phyloP scores from a whole-genome alignment of 2,113 vertebrate species.

The Pomatorhinus ruficollis region DNA sequence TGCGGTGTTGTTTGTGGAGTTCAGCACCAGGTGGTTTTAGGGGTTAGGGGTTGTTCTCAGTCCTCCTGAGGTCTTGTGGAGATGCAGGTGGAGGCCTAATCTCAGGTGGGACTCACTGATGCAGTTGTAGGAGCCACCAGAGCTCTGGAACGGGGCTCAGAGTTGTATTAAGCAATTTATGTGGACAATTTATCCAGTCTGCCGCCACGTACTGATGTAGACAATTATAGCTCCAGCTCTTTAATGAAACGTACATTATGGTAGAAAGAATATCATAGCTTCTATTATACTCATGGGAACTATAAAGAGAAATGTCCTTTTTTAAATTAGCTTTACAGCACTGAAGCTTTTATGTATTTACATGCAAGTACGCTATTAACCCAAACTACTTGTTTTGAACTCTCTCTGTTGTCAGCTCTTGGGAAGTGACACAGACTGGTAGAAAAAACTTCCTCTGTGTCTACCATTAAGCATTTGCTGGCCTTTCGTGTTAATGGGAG shows the following conservation, averaged over 20 bases:
- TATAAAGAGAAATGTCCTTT: constrained; percentile 76
- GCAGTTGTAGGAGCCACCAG: constrained; percentile 6
- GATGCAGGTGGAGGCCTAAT: not conserved
- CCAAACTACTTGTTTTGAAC: constrained; percentile 65
- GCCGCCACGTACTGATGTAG: constrained; percentile 61
- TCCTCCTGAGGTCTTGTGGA: fast-evolving
- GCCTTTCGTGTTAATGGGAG: constrained; percentile 49
- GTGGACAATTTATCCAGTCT: constrained; percentile 61
- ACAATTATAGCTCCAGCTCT: constrained; percentile 73
- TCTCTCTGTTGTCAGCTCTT: constrained; percentile 14
- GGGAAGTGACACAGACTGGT: not conserved
- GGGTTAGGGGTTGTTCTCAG: not conserved
- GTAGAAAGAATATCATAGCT: constrained; percentile 73
- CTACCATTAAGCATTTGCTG: not conserved
- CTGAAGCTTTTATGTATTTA: constrained; percentile 76
- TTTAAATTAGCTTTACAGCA: constrained; percentile 72
- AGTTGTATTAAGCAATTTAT: constrained; percentile 68
- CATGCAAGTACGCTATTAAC: constrained; percentile 74
- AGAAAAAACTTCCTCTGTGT: constrained; percentile 18
- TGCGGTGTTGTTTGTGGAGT: not conserved
- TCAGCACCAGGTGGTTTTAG: not conserved
- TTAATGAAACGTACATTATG: constrained; percentile 74
- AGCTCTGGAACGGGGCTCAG: constrained; percentile 1
- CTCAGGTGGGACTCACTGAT: not conserved
- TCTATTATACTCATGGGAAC: constrained; percentile 70